These are phyloP conservation scores for Julus scanicus DNA, from an alignment of 2,888 invertebrate genomes.

Conservation along the genomic window DNA sequence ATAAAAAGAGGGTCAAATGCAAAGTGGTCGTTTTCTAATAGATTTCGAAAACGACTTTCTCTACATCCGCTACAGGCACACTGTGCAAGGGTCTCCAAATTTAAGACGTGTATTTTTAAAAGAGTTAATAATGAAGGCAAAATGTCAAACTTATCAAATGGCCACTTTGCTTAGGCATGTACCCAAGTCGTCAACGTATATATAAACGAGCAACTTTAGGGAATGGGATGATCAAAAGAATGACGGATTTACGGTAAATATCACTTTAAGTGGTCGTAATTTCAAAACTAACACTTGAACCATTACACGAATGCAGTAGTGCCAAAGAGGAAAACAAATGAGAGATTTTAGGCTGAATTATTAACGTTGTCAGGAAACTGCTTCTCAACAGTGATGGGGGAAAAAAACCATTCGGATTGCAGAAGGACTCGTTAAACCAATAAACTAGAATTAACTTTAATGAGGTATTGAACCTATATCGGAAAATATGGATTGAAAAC, in stretches of 20 bases:
- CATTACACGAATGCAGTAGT: neutral
- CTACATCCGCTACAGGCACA: neutral
- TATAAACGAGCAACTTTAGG: neutral
- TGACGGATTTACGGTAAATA: neutral
- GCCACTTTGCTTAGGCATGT: neutral
- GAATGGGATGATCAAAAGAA: neutral
- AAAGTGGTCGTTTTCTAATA: constrained; percentile 50
- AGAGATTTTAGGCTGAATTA: constrained; percentile 29
- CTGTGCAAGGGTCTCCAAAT: neutral
- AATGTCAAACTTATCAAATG: neutral
- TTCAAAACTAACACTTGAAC: neutral
- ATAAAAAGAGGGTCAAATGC: constrained; percentile 49
- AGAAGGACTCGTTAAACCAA: constrained; percentile 28
- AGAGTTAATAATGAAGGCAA: constrained; percentile 17
- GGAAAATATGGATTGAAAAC: no score
- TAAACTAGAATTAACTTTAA: neutral
- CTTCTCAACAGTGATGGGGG: neutral
- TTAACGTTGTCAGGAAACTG: constrained; percentile 10
- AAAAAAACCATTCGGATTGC: neutral
- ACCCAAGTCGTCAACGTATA: neutral
- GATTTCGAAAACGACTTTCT: constrained; percentile 13
- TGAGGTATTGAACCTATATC: no score
- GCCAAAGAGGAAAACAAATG: neutral
- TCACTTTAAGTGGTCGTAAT: constrained; percentile 19
- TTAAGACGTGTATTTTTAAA: neutral